phyloP scores from a whole-genome alignment of 2,797 vertebrate species.

The Silurus aristotelis region DNA sequence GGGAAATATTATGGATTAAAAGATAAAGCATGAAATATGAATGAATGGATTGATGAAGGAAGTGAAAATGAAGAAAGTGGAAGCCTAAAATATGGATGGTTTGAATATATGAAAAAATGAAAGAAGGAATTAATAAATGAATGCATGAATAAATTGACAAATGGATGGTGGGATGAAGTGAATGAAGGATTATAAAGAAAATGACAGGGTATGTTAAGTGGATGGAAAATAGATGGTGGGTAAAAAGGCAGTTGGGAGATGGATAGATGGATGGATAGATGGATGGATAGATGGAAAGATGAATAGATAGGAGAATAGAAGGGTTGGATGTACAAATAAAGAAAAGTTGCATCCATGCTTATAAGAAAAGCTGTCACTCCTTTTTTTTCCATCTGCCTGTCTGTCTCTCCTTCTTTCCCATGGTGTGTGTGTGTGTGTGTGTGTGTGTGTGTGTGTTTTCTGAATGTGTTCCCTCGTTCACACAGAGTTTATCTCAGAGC shows the following conservation, averaged over 20 bases:
- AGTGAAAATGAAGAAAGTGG: background rate
- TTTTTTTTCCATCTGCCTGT: background rate
- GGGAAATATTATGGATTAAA: background rate
- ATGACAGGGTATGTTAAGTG: no score
- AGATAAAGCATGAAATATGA: no score
- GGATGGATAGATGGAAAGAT: background rate
- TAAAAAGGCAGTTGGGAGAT: background rate
- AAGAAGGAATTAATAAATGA: no score
- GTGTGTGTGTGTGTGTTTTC: background rate
- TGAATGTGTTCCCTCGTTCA: slow-evolving; percentile 5
- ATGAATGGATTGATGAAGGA: no score
- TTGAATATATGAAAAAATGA: background rate
- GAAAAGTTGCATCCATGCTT: background rate
- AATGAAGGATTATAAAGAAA: background rate
- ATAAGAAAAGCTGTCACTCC: background rate
- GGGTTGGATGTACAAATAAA: no score
- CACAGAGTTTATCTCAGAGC: slow-evolving; percentile 66
- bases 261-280: background rate
- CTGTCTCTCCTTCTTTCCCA: background rate
- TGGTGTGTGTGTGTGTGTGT: no score
- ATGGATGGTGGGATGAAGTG: background rate
- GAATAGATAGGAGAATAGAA: no score
- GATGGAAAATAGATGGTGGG: no score
- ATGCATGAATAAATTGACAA: background rate
- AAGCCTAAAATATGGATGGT: background rate